Evolutionary conservation across 2,113 vertebrate species (phyloP).

Genomic region (Rhagologus leucostigma): DNA sequence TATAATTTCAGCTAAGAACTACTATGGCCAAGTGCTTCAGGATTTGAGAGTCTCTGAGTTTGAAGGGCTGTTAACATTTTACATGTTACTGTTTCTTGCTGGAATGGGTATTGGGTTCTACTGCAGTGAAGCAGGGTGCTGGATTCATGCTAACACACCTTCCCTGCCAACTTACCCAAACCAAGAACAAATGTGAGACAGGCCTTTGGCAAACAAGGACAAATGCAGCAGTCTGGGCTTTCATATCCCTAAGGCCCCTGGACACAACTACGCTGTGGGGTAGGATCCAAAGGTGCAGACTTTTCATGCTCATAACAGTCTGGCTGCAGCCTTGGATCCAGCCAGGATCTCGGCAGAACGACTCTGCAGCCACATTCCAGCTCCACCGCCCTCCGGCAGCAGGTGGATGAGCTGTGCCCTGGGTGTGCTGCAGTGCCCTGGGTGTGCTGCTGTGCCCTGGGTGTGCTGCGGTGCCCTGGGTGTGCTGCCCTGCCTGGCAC

Average conservation of each 20-base stretch:
- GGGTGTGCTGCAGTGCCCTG: background rate
- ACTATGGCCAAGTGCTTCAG: background rate
- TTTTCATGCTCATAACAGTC: rapidly evolving
- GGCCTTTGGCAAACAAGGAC: background rate
- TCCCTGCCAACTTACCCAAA: background rate
- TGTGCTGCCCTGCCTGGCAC: background rate
- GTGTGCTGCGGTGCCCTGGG: background rate
- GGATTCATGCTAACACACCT: background rate
- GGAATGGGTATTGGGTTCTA: background rate
- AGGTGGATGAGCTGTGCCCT: background rate
- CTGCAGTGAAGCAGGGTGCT: background rate
- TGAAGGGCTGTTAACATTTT: background rate
- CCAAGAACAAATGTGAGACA: background rate
- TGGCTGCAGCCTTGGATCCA: background rate
- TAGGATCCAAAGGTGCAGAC: background rate
- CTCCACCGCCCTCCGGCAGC: background rate
- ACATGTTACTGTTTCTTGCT: background rate
- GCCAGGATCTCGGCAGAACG: background rate
- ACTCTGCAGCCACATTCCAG: background rate
- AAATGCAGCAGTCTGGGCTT: background rate
- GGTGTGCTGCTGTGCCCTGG: no score
- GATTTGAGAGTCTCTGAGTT: background rate
- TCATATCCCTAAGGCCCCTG: rapidly evolving
- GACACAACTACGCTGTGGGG: rapidly evolving
- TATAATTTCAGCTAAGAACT: background rate